Evolutionary conservation across 2,888 invertebrate species (phyloP).

Genomic region (Tipula unca): DNA sequence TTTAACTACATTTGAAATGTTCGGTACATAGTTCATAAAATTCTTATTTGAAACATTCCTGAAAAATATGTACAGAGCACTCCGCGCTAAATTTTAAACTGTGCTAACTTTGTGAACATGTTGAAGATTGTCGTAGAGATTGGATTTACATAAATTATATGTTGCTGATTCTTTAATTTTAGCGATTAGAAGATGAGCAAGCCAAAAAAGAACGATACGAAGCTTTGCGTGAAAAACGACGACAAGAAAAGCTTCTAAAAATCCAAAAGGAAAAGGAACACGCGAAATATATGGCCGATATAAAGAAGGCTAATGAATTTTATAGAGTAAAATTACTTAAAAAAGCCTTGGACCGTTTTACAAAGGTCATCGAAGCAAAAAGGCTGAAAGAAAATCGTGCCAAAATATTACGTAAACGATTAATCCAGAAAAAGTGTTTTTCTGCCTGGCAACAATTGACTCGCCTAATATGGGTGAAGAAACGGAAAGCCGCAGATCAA

Average conservation of each 20-base stretch:
- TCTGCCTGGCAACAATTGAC: conserved; percentile 48
- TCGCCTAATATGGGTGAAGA: conserved; percentile 45
- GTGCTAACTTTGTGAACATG: too few relatives aligned
- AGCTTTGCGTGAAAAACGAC: conserved; percentile 53
- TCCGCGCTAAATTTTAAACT: too few relatives aligned
- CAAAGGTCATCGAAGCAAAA: conserved; percentile 34
- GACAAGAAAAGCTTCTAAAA: conserved; percentile 51
- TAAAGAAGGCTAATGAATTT: conserved; percentile 41
- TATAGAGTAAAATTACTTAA: conserved; percentile 37
- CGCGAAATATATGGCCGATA: conserved; percentile 40
- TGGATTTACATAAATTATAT: too few relatives aligned
- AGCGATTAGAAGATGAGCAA: conserved; percentile 48
- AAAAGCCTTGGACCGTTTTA: conserved; percentile 37
- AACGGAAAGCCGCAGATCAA: conserved; percentile 49
- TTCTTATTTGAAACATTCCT: not conserved
- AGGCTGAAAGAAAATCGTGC: conserved; percentile 42
- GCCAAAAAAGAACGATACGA: conserved; percentile 50
- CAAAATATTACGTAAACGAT: conserved; percentile 42
- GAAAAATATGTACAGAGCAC: too few relatives aligned
- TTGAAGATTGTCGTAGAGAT: too few relatives aligned
- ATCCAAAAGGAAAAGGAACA: conserved; percentile 51
- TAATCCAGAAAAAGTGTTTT: conserved; percentile 45
- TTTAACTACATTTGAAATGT: too few relatives aligned
- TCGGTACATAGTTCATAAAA: not conserved
- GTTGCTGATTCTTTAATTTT: not conserved